Evolutionary conservation across 1,140 invertebrate genomes (phyloP).

Genomic region (Bombus consobrinus): DNA sequence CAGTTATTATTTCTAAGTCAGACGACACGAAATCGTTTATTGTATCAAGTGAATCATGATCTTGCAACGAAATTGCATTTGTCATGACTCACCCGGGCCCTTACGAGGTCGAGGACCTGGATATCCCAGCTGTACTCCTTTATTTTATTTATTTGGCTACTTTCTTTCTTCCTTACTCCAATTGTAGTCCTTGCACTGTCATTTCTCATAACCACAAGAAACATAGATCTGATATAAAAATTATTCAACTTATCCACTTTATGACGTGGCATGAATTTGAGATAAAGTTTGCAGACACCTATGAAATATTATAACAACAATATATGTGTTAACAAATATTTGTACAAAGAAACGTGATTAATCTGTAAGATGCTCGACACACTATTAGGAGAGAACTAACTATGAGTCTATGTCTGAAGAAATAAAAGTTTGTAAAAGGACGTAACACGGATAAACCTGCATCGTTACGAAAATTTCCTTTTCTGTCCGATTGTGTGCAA

Average conservation of each 20-base stretch:
- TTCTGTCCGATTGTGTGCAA: too few relatives aligned
- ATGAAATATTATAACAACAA: background rate
- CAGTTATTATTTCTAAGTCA: background rate
- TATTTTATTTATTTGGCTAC: background rate
- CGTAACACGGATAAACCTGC: too few relatives aligned
- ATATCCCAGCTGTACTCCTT: too few relatives aligned
- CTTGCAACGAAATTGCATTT: background rate
- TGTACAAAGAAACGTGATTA: background rate
- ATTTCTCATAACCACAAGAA: too few relatives aligned
- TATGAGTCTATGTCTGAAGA: background rate
- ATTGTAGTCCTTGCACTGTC: background rate
- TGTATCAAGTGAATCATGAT: background rate
- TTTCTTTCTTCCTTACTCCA: accelerated
- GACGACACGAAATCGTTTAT: background rate
- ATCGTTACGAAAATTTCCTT: background rate
- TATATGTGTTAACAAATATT: background rate
- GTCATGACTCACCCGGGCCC: background rate
- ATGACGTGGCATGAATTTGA: background rate
- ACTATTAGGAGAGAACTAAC: too few relatives aligned
- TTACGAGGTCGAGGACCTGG: background rate
- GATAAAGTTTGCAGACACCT: background rate
- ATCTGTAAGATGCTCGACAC: background rate
- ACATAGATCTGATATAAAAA: background rate
- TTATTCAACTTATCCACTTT: background rate
- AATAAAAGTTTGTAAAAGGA: background rate